Evolutionary conservation across 2,888 invertebrate species (phyloP).

Genomic region (Hydroisotoma schaefferi): DNA sequence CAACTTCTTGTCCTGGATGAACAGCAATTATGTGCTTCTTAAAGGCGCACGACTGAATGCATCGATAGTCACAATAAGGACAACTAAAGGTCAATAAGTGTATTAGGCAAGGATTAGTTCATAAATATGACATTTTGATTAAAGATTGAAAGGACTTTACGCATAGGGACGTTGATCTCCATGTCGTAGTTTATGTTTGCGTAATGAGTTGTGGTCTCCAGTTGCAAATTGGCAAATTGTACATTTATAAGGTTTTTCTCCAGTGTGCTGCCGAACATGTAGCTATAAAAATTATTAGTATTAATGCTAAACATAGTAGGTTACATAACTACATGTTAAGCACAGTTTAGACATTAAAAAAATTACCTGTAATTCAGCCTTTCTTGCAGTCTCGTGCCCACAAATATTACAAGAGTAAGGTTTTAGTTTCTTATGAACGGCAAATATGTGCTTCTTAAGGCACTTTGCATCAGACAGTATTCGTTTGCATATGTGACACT

Average conservation of each 20-base stretch:
- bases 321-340: neutral
- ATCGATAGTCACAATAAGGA: constrained; percentile 64
- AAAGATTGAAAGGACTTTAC: constrained; percentile 52
- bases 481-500: constrained; percentile 66
- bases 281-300: constrained; percentile 52
- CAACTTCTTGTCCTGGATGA: constrained; percentile 55
- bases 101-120: neutral
- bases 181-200: constrained; percentile 57
- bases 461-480: constrained; percentile 67
- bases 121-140: neutral
- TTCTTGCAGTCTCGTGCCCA: constrained; percentile 67
- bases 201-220: constrained; percentile 70
- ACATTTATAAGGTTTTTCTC: constrained; percentile 73
- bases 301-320: neutral
- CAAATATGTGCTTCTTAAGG: constrained; percentile 65
- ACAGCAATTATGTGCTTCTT: constrained; percentile 58
- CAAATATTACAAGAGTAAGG: constrained; percentile 72
- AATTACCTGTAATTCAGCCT: constrained; percentile 56
- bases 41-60: constrained; percentile 66
- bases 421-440: constrained; percentile 69
- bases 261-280: constrained; percentile 71
- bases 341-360: neutral
- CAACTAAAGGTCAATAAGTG: constrained; percentile 59
- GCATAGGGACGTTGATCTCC: constrained; percentile 63
- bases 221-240: constrained; percentile 65